Evolutionary conservation across 2,888 invertebrate genomes (phyloP), one percentile per base, ranked within the genome.

Genomic region (Cheiracanthium punctorium): DNA sequence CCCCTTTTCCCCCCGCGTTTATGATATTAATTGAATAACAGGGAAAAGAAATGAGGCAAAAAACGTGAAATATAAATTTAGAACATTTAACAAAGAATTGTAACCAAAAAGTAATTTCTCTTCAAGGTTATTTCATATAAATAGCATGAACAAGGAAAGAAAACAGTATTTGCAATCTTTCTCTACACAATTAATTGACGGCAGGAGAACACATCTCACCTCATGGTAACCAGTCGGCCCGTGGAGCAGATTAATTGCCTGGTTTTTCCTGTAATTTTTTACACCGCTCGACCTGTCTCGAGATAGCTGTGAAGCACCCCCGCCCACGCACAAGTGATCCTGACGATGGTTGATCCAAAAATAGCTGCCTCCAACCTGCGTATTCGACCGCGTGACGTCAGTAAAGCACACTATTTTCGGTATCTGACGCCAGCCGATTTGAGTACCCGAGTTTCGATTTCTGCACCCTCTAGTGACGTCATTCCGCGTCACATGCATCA

Each of bases 381-480:
- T 58, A 20, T 2, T 24, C 58, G 24, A 24, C 69, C 24, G 1
- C 5, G 52, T 85, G 79, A 85, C 84, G 84, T 85, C 58, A 30
- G 48, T 33, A 72, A 14, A 73, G 73, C 77, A 73, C 67, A 58
- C 84, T 85, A 85, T 85, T 85, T 73, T 85, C 58, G 74, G 74
- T 29, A 20, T 33, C 65, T 85, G 84, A 85, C 84, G 84, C 79
- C 84, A 85, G 43, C 20, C n/a, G 70, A 48, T 74, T 58, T 43
- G 43, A 48, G 72, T 84, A 72, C 79, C 77, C 77, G 70, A 80
- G 79, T 79, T 85, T 85, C 74, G 79, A 74, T 79, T 58, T 79
- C 71, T 37, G 33, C 30, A n/a, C 64, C 58, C 71, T 64, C 20
- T 48, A n/a, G 67, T 79, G 84, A 73, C 84, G 84, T 85, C 84